Conservation (phyloP, 2,888 invertebrate species). For the Germaria angustata region DNA sequence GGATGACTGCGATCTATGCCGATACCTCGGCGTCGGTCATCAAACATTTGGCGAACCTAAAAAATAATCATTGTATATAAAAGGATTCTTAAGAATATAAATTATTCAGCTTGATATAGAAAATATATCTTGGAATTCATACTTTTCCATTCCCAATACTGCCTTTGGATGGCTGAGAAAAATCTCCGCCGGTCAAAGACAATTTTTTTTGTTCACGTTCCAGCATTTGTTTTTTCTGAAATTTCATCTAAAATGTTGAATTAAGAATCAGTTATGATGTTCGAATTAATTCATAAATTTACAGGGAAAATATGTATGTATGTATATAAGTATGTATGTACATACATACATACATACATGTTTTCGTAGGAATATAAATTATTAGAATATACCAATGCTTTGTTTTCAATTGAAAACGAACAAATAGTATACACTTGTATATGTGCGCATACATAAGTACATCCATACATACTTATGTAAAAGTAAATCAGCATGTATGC, state of each 20-base stretch:
- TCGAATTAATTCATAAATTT: no score
- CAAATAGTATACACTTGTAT: no score
- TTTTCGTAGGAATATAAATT: no score
- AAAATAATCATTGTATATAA: neutral
- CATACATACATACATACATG: no score
- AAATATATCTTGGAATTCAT: constrained; percentile 23
- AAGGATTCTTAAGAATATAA: no score
- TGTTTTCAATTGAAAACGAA: no score
- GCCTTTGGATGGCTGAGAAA: constrained; percentile 61
- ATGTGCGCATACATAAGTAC: no score
- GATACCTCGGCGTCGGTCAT: constrained; percentile 87
- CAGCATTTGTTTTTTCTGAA: constrained; percentile 90
- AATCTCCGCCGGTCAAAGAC: constrained; percentile 81
- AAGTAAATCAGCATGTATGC: no score
- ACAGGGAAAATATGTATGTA: neutral
- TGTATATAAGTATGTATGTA: neutral
- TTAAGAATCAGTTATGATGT: no score
- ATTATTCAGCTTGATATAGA: no score
- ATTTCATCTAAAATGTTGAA: constrained; percentile 84
- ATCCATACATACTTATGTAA: no score
- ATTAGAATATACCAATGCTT: no score
- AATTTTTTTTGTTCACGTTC: constrained; percentile 90
- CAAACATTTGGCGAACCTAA: constrained; percentile 92
- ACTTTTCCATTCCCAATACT: constrained; percentile 77
- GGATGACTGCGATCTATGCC: constrained; percentile 92